Percentiles rank a stretch among this genome's conserved stretches.
Evolutionary conservation across 2,797 vertebrate species (phyloP).

Genomic region (Hephaestus fuliginosus): DNA sequence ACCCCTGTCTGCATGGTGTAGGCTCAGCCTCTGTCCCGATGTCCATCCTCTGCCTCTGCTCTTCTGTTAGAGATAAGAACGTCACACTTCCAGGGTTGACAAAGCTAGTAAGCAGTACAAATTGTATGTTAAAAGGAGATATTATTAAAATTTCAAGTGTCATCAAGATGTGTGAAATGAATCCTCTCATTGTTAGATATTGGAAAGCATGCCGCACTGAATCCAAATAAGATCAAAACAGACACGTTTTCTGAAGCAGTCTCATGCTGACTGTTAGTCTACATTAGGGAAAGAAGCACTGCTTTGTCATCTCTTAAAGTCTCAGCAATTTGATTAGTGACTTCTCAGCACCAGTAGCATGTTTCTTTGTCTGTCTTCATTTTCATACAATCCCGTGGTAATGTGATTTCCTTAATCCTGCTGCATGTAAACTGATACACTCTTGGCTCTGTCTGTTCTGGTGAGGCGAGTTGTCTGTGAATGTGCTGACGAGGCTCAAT

Average conservation of each 20-base stretch:
- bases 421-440: constrained; percentile 41
- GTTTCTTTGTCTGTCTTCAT: constrained; percentile 21
- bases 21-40: too few species aligned
- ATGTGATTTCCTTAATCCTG: constrained; percentile 56
- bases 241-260: too few species aligned
- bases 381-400: constrained; percentile 34
- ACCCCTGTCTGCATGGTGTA: too few species aligned
- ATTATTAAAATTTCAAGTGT: not conserved
- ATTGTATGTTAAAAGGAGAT: not conserved
- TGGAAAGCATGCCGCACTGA: not conserved
- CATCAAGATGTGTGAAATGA: too few species aligned
- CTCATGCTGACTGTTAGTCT: not conserved
- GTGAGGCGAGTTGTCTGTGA: constrained; percentile 34
- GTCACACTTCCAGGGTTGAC: not conserved
- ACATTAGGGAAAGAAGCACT: not conserved
- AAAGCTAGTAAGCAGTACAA: not conserved
- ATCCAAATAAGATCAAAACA: not conserved
- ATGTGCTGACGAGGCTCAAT: constrained; percentile 58
- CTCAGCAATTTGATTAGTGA: constrained; percentile 20
- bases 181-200: not conserved
- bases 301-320: not conserved
- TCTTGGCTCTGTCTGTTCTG: constrained; percentile 28
- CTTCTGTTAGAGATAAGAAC: not conserved
- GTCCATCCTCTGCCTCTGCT: not conserved
- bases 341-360: not conserved